phyloP scores from a whole-genome alignment of 2,888 invertebrate genomes.

The Aporophyla lueneburgensis region DNA sequence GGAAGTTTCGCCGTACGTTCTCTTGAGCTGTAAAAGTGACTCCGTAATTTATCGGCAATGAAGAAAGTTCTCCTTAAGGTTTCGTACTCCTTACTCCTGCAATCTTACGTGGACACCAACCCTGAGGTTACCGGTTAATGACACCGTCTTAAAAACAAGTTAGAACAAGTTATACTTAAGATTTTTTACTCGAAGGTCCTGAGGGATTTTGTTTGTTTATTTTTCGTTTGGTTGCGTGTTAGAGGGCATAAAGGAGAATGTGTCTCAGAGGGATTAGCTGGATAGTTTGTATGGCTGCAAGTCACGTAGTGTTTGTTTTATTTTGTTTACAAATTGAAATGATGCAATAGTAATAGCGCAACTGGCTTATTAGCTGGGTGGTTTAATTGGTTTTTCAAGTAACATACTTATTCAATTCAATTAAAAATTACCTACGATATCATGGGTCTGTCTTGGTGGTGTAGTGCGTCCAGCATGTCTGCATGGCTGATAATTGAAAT shows the following conservation, averaged over 20 bases:
- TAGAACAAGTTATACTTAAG: slow-evolving; percentile 60
- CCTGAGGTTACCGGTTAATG: slow-evolving; percentile 69
- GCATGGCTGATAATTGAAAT: too few species aligned
- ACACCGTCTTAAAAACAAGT: slow-evolving; percentile 69
- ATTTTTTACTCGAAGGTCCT: slow-evolving; percentile 52
- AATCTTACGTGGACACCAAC: slow-evolving; percentile 81
- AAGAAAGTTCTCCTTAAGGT: slow-evolving; percentile 83
- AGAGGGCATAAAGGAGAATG: slow-evolving; percentile 49
- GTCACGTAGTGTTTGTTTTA: slow-evolving; percentile 56
- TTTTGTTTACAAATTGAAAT: slow-evolving; percentile 59
- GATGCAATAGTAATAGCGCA: slow-evolving; percentile 23
- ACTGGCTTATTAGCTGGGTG: slow-evolving; percentile 3
- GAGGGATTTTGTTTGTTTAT: slow-evolving; percentile 53
- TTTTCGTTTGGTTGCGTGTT: slow-evolving; percentile 61
- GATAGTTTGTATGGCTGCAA: slow-evolving; percentile 49
- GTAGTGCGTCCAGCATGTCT: too few species aligned
- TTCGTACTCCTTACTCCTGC: slow-evolving; percentile 70
- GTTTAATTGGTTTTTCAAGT: background rate
- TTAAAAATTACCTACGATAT: too few species aligned
- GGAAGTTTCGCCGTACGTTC: slow-evolving; percentile 86
- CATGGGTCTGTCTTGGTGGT: too few species aligned
- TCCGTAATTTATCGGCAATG: slow-evolving; percentile 88
- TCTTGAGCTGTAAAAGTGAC: slow-evolving; percentile 88
- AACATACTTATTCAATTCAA: background rate
- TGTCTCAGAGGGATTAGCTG: slow-evolving; percentile 52